phyloP scores from a whole-genome alignment of 92 coral and sea anemone species.

The Epizoanthus scotinus region DNA sequence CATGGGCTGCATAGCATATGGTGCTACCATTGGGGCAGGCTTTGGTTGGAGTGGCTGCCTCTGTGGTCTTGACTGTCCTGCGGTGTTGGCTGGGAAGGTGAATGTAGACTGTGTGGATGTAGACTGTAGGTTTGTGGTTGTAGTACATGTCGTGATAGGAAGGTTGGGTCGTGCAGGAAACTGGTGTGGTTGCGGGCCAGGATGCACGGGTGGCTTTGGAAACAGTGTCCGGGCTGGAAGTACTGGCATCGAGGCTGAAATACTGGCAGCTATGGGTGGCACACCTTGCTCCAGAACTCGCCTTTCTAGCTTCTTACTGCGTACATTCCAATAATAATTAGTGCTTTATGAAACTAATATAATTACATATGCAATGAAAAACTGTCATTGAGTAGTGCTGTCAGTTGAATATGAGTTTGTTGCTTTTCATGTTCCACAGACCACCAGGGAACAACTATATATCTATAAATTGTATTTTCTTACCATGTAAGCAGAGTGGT shows the following conservation, averaged over 20 bases:
- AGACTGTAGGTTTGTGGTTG: too few species aligned
- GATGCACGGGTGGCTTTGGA: too few species aligned
- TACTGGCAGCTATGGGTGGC: not conserved
- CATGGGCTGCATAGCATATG: too few species aligned
- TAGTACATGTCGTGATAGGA: too few species aligned
- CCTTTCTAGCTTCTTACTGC: not conserved
- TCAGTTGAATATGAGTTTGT: not conserved
- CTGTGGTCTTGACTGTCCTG: constrained; percentile 5
- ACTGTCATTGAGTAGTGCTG: not conserved
- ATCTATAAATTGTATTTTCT: not conserved
- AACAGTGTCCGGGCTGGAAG: too few species aligned
- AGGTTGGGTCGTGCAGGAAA: too few species aligned
- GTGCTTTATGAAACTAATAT: too few species aligned
- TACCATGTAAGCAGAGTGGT: constrained; percentile 19
- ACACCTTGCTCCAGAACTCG: constrained; percentile 29
- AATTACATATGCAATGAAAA: too few species aligned
- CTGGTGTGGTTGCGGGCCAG: too few species aligned
- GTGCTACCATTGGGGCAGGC: too few species aligned
- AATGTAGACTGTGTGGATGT: not conserved
- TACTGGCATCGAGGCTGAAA: too few species aligned
- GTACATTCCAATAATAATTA: constrained; percentile 19
- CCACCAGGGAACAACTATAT: not conserved
- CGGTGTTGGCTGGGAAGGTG: constrained; percentile 28
- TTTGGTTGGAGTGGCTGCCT: not conserved
- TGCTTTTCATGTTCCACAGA: not conserved